phyloP scores from a whole-genome alignment of 2,888 invertebrate species.

The Sceliomorpha sp. region DNA sequence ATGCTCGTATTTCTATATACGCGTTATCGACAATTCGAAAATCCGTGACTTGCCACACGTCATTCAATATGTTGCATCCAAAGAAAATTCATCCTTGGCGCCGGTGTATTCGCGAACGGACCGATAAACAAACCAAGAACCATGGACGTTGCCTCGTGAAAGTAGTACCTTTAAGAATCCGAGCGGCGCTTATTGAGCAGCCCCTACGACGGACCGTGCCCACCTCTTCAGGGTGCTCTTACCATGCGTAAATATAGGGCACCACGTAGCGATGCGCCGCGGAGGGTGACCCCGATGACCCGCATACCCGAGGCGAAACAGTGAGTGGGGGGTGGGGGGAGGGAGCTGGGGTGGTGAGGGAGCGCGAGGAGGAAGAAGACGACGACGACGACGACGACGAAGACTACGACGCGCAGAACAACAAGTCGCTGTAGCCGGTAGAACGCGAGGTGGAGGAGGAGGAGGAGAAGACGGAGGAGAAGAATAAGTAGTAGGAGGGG shows the following conservation, averaged over 20 bases:
- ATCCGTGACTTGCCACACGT: too few relatives aligned
- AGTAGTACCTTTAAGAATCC: slow-evolving; percentile 62
- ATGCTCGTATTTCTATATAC: too few relatives aligned
- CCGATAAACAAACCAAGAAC: not conserved
- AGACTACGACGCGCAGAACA: too few relatives aligned
- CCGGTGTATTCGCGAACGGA: too few relatives aligned
- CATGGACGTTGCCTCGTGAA: slow-evolving; percentile 28
- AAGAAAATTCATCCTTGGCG: too few relatives aligned
- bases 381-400: slow-evolving; percentile 23
- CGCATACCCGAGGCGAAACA: slow-evolving; percentile 66
- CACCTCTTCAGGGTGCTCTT: slow-evolving; percentile 71
- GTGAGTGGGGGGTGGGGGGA: slow-evolving; percentile 27
- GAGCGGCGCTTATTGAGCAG: slow-evolving; percentile 69
- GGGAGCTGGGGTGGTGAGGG: slow-evolving; percentile 44
- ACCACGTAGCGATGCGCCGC: slow-evolving; percentile 74
- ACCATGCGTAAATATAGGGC: slow-evolving; percentile 79
- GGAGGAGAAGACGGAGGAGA: slow-evolving; percentile 53
- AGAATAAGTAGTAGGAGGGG: too few relatives aligned
- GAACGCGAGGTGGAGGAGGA: slow-evolving; percentile 37
- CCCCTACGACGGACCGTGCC: slow-evolving; percentile 53
- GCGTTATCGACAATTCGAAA: too few relatives aligned
- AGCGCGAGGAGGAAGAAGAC: slow-evolving; percentile 44
- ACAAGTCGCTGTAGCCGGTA: slow-evolving; percentile 47
- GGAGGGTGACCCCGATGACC: slow-evolving; percentile 77
- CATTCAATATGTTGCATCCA: too few relatives aligned